A percentile compares a stretch with the other conserved stretches of the same genome.
phyloP scores from a whole-genome alignment of 1,140 invertebrate genomes.

The Tetramorium alpestre region DNA sequence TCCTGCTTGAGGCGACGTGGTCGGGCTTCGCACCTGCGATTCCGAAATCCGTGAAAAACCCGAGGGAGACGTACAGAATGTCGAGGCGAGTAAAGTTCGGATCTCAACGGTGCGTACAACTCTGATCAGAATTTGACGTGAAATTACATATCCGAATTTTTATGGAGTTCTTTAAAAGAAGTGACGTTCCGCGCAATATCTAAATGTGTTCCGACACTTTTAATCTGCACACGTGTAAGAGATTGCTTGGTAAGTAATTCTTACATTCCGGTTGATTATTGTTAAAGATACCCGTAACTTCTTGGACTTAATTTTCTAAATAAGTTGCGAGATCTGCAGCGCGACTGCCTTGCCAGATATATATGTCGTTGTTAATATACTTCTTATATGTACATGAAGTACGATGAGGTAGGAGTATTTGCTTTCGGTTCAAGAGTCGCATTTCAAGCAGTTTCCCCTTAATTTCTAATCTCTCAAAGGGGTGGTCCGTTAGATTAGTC shows the following conservation, averaged over 20 bases:
- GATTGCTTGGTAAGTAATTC: background rate
- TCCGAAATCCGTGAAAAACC: conserved; percentile 45
- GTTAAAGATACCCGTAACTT: background rate
- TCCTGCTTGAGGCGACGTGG: conserved; percentile 33
- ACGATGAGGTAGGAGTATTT: conserved; percentile 19
- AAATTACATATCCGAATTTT: conserved; percentile 7
- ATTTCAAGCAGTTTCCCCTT: conserved; percentile 19
- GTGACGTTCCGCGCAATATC: background rate
- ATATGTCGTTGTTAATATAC: conserved; percentile 33
- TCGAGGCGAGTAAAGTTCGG: conserved; percentile 13
- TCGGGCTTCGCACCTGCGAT: conserved; percentile 40
- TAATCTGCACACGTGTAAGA: background rate
- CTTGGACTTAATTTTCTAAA: background rate
- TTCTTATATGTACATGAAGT: conserved; percentile 11
- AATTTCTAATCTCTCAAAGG: conserved; percentile 59
- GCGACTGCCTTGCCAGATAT: background rate
- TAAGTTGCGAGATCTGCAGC: background rate
- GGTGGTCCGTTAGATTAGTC: conserved; percentile 45
- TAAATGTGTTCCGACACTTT: background rate
- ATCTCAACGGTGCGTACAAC: background rate
- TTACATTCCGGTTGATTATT: background rate
- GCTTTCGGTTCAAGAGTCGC: conserved; percentile 20
- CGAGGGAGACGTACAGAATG: background rate
- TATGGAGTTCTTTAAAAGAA: background rate
- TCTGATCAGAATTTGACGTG: background rate